phyloP scores from a whole-genome alignment of 1,140 invertebrate species.

The Leptinotarsa defecta region DNA sequence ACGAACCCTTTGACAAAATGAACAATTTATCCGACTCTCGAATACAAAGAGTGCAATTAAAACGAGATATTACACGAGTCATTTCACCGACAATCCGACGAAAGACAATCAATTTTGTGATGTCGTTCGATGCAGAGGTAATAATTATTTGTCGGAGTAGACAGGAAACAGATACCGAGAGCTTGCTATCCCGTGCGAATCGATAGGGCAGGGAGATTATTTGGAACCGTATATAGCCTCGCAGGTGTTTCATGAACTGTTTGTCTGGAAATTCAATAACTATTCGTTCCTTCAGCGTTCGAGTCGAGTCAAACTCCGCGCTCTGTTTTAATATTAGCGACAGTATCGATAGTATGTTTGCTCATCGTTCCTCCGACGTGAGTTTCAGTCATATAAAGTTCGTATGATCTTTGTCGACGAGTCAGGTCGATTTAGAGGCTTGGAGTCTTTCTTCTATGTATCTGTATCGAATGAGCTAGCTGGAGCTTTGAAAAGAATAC shows the following conservation, averaged over 20 bases:
- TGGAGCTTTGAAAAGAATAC: no score
- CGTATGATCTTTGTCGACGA: conserved; percentile 30
- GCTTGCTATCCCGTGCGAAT: background rate
- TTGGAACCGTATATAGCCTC: conserved; percentile 28
- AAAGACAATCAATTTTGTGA: conserved; percentile 14
- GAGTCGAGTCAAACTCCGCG: conserved; percentile 29
- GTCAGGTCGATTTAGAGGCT: background rate
- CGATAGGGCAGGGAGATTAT: conserved; percentile 8
- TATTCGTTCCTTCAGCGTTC: conserved; percentile 36
- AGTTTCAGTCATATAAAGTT: conserved; percentile 5
- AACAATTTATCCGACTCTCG: background rate
- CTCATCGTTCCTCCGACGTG: conserved; percentile 41
- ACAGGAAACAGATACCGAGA: conserved; percentile 4
- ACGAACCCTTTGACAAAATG: no score
- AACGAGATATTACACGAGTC: conserved; percentile 17
- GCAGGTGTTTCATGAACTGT: conserved; percentile 54
- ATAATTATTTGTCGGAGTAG: conserved; percentile 10
- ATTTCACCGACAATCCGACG: conserved; percentile 1
- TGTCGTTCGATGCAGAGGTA: conserved; percentile 13
- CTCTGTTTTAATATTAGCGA: conserved; percentile 38
- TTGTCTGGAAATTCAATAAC: conserved; percentile 55
- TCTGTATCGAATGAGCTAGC: no score
- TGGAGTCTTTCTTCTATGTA: no score
- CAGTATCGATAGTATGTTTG: conserved; percentile 29
- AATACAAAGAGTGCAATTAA: conserved; percentile 5